Percentiles rank a stretch among this genome's conserved stretches.
Conservation (phyloP, 2,113 vertebrate genomes). For the Lepisosteus oculatus region DNA sequence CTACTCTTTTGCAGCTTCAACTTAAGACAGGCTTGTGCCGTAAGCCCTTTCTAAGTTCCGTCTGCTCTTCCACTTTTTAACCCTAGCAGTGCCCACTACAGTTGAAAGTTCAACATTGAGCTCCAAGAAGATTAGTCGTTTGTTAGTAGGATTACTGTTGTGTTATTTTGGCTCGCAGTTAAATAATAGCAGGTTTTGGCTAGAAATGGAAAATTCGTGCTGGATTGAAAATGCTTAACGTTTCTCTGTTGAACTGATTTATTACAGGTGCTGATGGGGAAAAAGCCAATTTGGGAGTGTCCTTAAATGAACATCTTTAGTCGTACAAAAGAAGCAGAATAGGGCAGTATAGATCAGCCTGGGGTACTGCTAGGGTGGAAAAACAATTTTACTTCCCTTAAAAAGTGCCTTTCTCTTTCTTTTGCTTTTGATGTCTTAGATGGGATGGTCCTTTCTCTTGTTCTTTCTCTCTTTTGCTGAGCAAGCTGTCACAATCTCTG, state of each 20-base stretch:
- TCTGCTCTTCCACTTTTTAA: constrained; percentile 34
- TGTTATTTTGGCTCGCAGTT: too few species aligned
- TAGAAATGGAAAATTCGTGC: too few species aligned
- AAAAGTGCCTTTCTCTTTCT: constrained; percentile 59
- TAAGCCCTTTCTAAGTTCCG: constrained; percentile 46
- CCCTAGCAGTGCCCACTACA: constrained; percentile 22
- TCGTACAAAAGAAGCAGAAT: too few species aligned
- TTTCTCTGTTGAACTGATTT: too few species aligned
- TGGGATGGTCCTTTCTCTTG: constrained; percentile 80
- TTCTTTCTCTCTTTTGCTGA: constrained; percentile 84
- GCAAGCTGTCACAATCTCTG: constrained; percentile 97
- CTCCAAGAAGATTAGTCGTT: too few species aligned
- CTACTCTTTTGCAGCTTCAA: constrained; percentile 16
- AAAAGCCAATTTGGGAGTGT: not conserved
- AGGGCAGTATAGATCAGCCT: not conserved
- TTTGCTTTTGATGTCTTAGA: constrained; percentile 70
- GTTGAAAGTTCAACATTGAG: too few species aligned
- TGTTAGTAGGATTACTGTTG: too few species aligned
- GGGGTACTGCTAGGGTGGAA: not conserved
- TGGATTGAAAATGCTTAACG: too few species aligned
- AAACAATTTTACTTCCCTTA: not conserved
- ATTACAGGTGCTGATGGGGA: not conserved
- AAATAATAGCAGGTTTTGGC: too few species aligned
- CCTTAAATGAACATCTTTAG: too few species aligned
- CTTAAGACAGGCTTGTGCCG: constrained; percentile 49